These are phyloP conservation scores for Novumbra hubbsi DNA, from an alignment of 2,797 vertebrate genomes.

Conservation along the genomic window DNA sequence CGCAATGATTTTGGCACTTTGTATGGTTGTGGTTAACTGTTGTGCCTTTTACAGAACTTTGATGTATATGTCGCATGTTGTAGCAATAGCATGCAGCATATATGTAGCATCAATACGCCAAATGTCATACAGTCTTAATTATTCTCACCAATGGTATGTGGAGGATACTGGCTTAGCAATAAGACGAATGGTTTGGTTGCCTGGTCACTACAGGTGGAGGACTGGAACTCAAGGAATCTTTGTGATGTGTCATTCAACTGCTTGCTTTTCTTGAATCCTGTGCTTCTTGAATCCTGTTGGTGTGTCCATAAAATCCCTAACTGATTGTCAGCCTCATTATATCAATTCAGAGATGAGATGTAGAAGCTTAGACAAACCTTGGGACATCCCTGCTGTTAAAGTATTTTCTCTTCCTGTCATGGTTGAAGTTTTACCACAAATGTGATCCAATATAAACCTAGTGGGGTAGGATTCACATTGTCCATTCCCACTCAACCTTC, in stretches of 20 bases:
- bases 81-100: not conserved
- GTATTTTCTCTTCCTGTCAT: not conserved
- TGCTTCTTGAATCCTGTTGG: slow-evolving; percentile 11
- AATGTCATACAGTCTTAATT: not conserved
- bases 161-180: not conserved
- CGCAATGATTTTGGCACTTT: slow-evolving; percentile 17
- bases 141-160: not conserved
- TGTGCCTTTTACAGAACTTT: slow-evolving; percentile 1
- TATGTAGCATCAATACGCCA: not conserved
- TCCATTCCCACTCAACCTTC: slow-evolving; percentile 4
- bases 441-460: not conserved
- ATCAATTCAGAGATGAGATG: not conserved
- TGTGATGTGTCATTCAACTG: not conserved
- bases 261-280: not conserved
- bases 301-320: slow-evolving; percentile 46
- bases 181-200: not conserved
- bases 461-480: not conserved
- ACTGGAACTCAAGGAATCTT: not conserved
- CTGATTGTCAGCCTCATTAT: not conserved
- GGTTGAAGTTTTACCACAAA: slow-evolving; percentile 7
- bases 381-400: not conserved
- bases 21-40: not conserved
- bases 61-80: not conserved
- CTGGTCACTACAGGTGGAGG: not conserved
- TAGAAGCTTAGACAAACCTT: not conserved